Percentiles rank a stretch among this genome's conserved stretches.
These are phyloP conservation scores for Gavia stellata DNA, from an alignment of 2,113 vertebrate species.

Conservation along the genomic window DNA sequence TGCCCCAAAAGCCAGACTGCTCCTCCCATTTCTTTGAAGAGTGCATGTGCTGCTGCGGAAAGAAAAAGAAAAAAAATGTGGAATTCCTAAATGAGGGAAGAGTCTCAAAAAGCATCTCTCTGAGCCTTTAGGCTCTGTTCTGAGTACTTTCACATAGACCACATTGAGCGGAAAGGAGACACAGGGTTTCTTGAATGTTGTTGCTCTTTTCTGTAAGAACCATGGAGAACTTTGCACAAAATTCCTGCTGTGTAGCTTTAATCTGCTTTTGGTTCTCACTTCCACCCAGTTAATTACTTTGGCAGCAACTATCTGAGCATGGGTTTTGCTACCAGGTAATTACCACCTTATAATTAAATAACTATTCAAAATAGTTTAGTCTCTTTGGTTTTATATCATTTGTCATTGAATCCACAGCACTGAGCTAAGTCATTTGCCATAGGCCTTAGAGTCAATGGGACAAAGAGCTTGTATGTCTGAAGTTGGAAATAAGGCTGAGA, in stretches of 20 bases:
- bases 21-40: background rate
- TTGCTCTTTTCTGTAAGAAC: background rate
- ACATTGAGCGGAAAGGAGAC: background rate
- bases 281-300: background rate
- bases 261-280: background rate
- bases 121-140: background rate
- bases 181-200: background rate
- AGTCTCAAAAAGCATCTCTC: background rate
- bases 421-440: background rate
- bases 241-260: background rate
- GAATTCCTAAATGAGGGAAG: background rate
- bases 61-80: too few relatives aligned
- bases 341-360: conserved; percentile 17
- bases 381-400: background rate
- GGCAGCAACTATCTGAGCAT: background rate
- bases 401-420: background rate
- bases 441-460: background rate
- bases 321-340: background rate
- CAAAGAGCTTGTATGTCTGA: background rate
- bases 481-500: background rate
- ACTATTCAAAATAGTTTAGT: background rate
- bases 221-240: background rate
- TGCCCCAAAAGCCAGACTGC: background rate
- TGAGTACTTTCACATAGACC: background rate
- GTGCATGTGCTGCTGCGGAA: background rate